These are phyloP conservation scores for Agapornis canus DNA, from an alignment of 2,797 vertebrate genomes.

Conservation along the genomic window DNA sequence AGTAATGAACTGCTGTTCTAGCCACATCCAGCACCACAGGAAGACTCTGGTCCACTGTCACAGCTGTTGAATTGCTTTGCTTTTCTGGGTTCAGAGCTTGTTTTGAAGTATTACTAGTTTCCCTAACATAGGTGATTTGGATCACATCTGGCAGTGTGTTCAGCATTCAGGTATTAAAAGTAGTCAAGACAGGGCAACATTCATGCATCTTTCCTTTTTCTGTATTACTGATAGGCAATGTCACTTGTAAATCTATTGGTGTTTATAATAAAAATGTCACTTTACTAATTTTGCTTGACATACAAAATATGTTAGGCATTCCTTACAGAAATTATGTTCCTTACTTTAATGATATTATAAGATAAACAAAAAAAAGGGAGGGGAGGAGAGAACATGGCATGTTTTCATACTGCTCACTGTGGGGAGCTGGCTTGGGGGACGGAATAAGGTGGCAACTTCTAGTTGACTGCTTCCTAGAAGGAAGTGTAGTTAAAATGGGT, in stretches of 20 bases:
- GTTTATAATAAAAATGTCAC: neutral
- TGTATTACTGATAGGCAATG: neutral
- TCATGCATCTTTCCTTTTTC: neutral
- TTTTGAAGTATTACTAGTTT: neutral
- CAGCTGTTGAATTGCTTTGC: neutral
- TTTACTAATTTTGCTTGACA: neutral
- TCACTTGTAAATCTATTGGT: neutral
- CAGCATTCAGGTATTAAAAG: neutral
- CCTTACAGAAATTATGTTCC: neutral
- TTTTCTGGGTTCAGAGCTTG: neutral
- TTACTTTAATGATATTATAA: neutral
- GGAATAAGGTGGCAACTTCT: neutral
- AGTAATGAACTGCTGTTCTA: neutral
- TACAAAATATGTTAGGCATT: neutral
- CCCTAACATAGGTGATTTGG: neutral
- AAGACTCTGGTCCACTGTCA: neutral
- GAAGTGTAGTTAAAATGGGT: neutral
- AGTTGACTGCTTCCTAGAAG: neutral
- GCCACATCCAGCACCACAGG: neutral
- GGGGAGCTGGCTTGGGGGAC: neutral
- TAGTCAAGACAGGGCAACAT: neutral
- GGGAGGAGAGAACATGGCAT: accelerated
- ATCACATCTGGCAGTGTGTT: neutral
- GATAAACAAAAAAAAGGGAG: neutral
- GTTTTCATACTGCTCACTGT: neutral